Evolutionary conservation across 2,888 invertebrate species (phyloP).

Genomic region (Sphaerophoria taeniata): DNA sequence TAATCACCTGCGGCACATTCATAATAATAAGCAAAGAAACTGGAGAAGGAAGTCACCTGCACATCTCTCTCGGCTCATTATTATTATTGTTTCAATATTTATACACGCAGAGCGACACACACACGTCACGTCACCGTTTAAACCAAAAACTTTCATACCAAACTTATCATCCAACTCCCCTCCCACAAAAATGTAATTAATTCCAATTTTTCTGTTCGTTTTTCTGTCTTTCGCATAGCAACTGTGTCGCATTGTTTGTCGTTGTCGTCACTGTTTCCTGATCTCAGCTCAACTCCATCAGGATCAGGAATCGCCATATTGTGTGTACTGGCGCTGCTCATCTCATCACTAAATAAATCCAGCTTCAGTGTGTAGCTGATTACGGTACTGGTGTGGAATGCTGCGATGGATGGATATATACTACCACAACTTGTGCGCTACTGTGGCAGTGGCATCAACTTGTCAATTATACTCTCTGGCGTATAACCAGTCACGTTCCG

Average conservation of each 20-base stretch:
- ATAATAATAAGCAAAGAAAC: neutral
- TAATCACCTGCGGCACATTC: slow-evolving; percentile 58
- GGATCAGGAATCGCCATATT: slow-evolving; percentile 21
- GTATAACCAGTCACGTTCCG: slow-evolving; percentile 64
- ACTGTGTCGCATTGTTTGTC: neutral
- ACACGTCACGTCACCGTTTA: neutral
- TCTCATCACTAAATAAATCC: slow-evolving; percentile 8
- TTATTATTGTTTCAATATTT: slow-evolving; percentile 61
- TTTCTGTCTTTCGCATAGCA: neutral
- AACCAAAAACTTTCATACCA: neutral
- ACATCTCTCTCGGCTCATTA: slow-evolving; percentile 49
- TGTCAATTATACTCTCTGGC: slow-evolving; percentile 67
- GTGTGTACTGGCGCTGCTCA: neutral
- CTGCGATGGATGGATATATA: too few relatives aligned
- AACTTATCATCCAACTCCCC: neutral
- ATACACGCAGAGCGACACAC: slow-evolving; percentile 1
- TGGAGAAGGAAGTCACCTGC: slow-evolving; percentile 37
- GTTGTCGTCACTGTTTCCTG: slow-evolving; percentile 30
- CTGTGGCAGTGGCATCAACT: slow-evolving; percentile 38
- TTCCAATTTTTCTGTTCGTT: slow-evolving; percentile 51
- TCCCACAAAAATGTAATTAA: slow-evolving; percentile 53
- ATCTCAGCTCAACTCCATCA: slow-evolving; percentile 17
- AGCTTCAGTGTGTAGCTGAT: neutral
- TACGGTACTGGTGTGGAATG: too few relatives aligned
- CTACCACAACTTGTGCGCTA: neutral